Conservation (phyloP, 2,113 vertebrate species). For the Perca schrenkii region DNA sequence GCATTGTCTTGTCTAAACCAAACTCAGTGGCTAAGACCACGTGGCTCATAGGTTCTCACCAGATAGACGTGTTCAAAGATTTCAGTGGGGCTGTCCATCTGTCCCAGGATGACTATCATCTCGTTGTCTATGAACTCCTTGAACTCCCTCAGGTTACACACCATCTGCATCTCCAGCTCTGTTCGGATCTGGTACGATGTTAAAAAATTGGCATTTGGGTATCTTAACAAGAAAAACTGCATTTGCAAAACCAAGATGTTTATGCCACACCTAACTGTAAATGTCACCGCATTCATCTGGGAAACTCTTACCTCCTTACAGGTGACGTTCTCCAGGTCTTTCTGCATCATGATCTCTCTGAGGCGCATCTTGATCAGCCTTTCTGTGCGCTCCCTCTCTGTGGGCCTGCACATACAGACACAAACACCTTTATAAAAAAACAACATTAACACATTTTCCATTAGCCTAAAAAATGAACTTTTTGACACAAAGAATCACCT, state of each 20-base stretch:
- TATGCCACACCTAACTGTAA: not conserved
- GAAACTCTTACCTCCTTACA: conserved; percentile 91
- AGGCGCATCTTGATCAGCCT: conserved; percentile 94
- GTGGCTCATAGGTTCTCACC: conserved; percentile 84
- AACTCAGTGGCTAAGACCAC: not conserved
- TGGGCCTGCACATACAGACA: conserved; percentile 87
- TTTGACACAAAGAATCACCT: conserved; percentile 24
- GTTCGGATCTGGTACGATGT: conserved; percentile 90
- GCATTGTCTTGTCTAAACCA: not conserved
- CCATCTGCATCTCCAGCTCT: conserved; percentile 98
- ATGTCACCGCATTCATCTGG: conserved; percentile 55
- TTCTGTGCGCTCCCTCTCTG: conserved; percentile 95
- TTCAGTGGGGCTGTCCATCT: conserved; percentile 98
- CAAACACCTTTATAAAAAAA: conserved; percentile 26
- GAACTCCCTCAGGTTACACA: conserved; percentile 95
- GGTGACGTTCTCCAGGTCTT: conserved; percentile 97
- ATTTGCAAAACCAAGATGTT: not conserved
- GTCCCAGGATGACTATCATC: conserved; percentile 98
- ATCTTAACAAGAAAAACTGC: not conserved
- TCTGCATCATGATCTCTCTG: conserved; percentile 99
- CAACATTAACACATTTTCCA: conserved; percentile 9
- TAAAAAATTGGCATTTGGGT: not conserved
- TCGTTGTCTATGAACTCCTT: conserved; percentile 99
- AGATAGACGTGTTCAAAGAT: conserved; percentile 98
- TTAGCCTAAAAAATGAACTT: not conserved